Evolutionary conservation across 2,113 vertebrate genomes (phyloP).

Genomic region (Nymphicus hollandicus): DNA sequence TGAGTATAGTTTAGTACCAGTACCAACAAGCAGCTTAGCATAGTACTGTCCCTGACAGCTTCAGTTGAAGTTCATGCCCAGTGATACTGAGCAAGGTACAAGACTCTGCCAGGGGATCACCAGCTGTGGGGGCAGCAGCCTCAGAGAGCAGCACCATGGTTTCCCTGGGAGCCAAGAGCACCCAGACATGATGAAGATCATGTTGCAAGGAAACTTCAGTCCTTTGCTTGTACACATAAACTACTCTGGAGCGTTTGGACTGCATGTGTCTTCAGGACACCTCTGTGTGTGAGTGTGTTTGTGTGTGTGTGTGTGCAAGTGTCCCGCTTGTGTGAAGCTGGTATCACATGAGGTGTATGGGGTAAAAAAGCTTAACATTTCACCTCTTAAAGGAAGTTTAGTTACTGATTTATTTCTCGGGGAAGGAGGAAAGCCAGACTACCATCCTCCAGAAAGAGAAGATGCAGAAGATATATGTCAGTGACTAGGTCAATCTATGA

Average conservation of each 20-base stretch:
- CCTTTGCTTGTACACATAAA: background rate
- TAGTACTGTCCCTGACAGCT: background rate
- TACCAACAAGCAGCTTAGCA: background rate
- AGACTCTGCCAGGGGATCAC: background rate
- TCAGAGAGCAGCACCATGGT: background rate
- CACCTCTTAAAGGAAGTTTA: background rate
- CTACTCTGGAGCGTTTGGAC: background rate
- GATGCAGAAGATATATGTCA: background rate
- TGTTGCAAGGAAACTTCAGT: background rate
- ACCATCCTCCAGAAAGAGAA: background rate
- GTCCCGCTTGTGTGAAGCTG: background rate
- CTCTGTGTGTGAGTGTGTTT: fast-evolving
- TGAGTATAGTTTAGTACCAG: background rate
- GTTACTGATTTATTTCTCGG: background rate
- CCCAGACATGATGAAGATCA: background rate
- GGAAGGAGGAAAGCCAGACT: background rate
- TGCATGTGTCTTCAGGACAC: background rate
- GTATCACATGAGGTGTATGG: background rate
- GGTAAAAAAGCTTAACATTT: background rate
- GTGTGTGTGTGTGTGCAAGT: no score
- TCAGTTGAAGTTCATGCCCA: background rate
- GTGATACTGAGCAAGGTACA: background rate
- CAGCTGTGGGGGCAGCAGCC: background rate
- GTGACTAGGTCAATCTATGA: background rate
- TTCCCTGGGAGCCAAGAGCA: background rate